These are phyloP conservation scores for Limenitis camilla DNA, from an alignment of 2,888 invertebrate genomes.

Conservation along the genomic window DNA sequence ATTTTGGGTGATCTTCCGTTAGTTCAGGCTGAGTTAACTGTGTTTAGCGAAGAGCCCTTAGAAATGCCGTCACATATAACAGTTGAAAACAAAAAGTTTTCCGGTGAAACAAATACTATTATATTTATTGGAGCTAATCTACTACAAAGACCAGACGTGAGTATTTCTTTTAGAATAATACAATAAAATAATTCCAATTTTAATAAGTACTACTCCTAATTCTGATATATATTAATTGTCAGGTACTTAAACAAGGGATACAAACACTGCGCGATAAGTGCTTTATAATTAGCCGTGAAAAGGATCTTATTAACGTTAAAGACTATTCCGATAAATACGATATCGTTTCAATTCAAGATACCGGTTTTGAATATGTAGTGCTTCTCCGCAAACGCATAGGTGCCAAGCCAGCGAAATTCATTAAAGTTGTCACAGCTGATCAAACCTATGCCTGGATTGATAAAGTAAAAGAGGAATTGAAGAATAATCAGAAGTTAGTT, in stretches of 20 bases:
- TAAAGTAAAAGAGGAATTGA: conserved; percentile 57
- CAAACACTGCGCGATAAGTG: conserved; percentile 73
- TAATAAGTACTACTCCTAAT: neutral
- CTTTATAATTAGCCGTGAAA: conserved; percentile 77
- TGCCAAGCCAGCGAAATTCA: conserved; percentile 59
- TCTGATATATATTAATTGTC: conserved; percentile 3
- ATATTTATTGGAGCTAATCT: conserved; percentile 71
- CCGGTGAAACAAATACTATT: conserved; percentile 66
- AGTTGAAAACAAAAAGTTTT: conserved; percentile 76
- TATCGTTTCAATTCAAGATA: conserved; percentile 64
- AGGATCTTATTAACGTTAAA: conserved; percentile 57
- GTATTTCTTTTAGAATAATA: conserved; percentile 15
- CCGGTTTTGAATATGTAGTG: conserved; percentile 69
- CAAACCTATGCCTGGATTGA: conserved; percentile 70
- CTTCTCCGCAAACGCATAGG: conserved; percentile 67
- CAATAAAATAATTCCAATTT: neutral
- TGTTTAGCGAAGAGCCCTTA: conserved; percentile 69
- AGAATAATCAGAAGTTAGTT: conserved; percentile 70
- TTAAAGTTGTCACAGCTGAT: conserved; percentile 57
- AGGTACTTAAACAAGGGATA: conserved; percentile 62
- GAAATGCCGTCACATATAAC: conserved; percentile 68
- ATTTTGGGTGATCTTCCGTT: conserved; percentile 80
- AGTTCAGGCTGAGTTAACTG: conserved; percentile 78
- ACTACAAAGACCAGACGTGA: conserved; percentile 63
- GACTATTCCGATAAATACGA: conserved; percentile 58